Conservation (phyloP, 1,140 invertebrate species). For the Drosophila grimshawi region DNA sequence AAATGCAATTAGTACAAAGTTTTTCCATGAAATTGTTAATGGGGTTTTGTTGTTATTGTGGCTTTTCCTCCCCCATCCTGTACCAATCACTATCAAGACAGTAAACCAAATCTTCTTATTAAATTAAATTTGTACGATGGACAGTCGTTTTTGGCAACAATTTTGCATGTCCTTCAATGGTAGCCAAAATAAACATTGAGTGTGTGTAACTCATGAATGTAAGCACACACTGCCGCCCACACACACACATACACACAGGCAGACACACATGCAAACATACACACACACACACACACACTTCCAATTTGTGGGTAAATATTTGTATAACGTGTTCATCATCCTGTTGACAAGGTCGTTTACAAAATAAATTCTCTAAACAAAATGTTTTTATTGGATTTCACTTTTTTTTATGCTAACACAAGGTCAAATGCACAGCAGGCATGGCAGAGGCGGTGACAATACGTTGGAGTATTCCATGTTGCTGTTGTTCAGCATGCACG, state of each 20-base stretch:
- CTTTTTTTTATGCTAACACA: constrained; percentile 64
- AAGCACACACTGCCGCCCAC: constrained; percentile 15
- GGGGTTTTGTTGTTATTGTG: constrained; percentile 37
- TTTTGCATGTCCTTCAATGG: neutral
- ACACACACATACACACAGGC: constrained; percentile 16
- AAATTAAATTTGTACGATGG: constrained; percentile 57
- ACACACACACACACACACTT: constrained; percentile 16
- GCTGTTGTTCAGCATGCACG: neutral
- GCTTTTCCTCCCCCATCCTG: neutral
- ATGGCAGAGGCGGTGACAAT: neutral
- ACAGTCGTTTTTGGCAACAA: neutral
- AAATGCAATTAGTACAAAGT: constrained; percentile 66
- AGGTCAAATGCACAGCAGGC: constrained; percentile 16
- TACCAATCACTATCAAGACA: constrained; percentile 5
- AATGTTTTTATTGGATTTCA: constrained; percentile 78
- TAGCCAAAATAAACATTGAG: constrained; percentile 54
- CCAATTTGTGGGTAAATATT: constrained; percentile 59
- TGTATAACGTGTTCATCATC: constrained; percentile 75
- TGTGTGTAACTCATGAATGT: constrained; percentile 9
- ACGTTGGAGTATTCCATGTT: neutral
- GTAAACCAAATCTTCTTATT: constrained; percentile 45
- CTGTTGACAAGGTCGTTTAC: constrained; percentile 78
- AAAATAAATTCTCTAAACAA: constrained; percentile 76
- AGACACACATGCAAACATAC: constrained; percentile 5
- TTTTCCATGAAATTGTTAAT: constrained; percentile 63